These are phyloP conservation scores for Drosophila melanica DNA, from an alignment of 1,140 invertebrate genomes.

Conservation along the genomic window DNA sequence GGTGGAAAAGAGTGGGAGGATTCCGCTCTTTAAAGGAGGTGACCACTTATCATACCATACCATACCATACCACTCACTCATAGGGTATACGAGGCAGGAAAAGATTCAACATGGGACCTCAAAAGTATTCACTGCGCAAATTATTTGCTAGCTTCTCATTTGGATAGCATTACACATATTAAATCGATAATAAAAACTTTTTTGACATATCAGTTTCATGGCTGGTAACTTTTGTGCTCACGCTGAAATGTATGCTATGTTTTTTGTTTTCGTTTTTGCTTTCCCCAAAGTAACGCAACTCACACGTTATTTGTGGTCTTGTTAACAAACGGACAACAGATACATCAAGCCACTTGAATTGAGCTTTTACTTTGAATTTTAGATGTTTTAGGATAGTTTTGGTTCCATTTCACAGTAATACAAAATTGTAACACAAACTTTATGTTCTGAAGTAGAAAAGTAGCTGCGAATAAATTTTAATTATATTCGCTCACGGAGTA, in stretches of 20 bases:
- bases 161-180: slow-evolving; percentile 48
- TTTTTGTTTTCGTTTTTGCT: slow-evolving; percentile 23
- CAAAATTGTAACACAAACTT: not conserved
- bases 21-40: too few species aligned
- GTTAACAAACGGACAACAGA: slow-evolving; percentile 25
- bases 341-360: slow-evolving; percentile 47
- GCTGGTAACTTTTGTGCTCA: slow-evolving; percentile 63
- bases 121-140: slow-evolving; percentile 66
- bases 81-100: slow-evolving; percentile 9
- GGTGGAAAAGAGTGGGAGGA: too few species aligned
- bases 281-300: not conserved
- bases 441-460: too few species aligned
- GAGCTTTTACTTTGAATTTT: slow-evolving; percentile 65
- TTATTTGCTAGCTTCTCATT: slow-evolving; percentile 62
- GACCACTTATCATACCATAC: too few species aligned
- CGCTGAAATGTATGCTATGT: slow-evolving; percentile 61
- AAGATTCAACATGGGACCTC: slow-evolving; percentile 34
- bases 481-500: too few species aligned
- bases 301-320: slow-evolving; percentile 36
- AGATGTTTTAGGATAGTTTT: slow-evolving; percentile 38
- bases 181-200: slow-evolving; percentile 83
- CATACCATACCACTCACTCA: slow-evolving; percentile 39
- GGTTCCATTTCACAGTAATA: not conserved
- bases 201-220: slow-evolving; percentile 83
- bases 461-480: too few species aligned